A percentile compares a stretch with the other conserved stretches of the same genome.
These are phyloP conservation scores for Erpobdella octoculata DNA, from an alignment of 2,888 invertebrate species.

Conservation along the genomic window DNA sequence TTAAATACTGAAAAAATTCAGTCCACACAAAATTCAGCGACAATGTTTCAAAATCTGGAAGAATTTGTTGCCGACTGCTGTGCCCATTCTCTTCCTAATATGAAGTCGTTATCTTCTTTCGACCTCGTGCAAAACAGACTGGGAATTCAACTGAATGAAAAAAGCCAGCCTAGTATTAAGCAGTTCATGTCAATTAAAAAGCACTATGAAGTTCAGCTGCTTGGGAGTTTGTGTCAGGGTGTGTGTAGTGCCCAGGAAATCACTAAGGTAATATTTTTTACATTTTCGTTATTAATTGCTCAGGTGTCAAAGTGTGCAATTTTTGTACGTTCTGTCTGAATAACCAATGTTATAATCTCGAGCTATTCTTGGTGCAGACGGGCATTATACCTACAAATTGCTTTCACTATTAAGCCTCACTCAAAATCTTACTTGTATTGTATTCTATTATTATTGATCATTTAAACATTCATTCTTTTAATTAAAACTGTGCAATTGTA, in stretches of 20 bases:
- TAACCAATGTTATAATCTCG: no score
- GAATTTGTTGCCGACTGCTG: neutral
- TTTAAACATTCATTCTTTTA: no score
- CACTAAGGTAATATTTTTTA: neutral
- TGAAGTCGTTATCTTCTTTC: neutral
- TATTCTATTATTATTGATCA: no score
- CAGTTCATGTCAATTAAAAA: conserved; percentile 16
- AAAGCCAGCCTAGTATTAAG: conserved; percentile 3
- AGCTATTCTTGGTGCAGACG: no score
- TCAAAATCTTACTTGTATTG: no score
- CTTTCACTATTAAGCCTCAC: no score
- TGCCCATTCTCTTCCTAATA: neutral
- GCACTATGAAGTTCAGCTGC: conserved; percentile 1
- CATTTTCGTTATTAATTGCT: neutral
- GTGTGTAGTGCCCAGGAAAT: neutral
- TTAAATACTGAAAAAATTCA: no score
- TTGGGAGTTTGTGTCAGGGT: neutral
- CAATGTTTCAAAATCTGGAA: no score
- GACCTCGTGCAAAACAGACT: neutral
- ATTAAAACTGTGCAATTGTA: no score
- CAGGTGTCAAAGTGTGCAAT: neutral
- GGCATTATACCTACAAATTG: no score
- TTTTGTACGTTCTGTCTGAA: no score
- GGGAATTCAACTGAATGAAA: neutral
- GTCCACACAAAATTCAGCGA: no score